These are phyloP conservation scores for Pristionchus exspectatus DNA, from an alignment of 2,888 invertebrate genomes.

Conservation along the genomic window DNA sequence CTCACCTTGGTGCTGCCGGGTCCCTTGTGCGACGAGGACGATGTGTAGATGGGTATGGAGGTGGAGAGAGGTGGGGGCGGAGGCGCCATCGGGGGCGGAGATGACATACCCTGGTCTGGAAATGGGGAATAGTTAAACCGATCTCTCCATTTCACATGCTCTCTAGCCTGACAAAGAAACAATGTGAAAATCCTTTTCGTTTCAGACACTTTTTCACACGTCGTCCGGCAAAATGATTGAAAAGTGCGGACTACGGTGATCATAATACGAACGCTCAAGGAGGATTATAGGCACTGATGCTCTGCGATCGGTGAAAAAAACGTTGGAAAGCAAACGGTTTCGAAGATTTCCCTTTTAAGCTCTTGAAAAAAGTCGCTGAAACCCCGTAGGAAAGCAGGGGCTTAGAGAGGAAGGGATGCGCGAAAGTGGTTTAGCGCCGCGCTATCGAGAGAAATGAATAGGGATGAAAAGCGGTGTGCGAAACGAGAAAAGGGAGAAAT, in stretches of 20 bases:
- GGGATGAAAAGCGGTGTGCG: not conserved
- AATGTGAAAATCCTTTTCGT: not conserved
- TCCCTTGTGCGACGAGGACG: not conserved
- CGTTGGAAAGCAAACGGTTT: not conserved
- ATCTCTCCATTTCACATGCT: not conserved
- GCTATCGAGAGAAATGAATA: not conserved
- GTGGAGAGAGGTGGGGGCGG: not conserved
- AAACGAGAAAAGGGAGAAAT: not conserved
- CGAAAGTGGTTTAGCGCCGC: slow-evolving; percentile 26
- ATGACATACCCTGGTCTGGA: slow-evolving; percentile 47
- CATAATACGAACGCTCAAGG: no score
- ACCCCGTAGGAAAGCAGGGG: not conserved
- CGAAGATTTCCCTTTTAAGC: not conserved
- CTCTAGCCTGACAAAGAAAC: no score
- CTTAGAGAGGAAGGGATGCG: not conserved
- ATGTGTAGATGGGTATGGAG: slow-evolving; percentile 21
- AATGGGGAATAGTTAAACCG: not conserved
- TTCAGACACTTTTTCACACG: not conserved
- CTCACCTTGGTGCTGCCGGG: slow-evolving; percentile 26
- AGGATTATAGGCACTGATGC: no score
- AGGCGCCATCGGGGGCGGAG: slow-evolving; percentile 38
- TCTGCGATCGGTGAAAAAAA: not conserved
- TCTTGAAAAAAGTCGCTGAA: not conserved
- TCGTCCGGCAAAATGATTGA: not conserved
- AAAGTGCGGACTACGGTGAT: no score